A percentile compares a stretch with the other conserved stretches of the same genome.
phyloP scores from a whole-genome alignment of 2,797 vertebrate species.

The Psittacula derbiana region DNA sequence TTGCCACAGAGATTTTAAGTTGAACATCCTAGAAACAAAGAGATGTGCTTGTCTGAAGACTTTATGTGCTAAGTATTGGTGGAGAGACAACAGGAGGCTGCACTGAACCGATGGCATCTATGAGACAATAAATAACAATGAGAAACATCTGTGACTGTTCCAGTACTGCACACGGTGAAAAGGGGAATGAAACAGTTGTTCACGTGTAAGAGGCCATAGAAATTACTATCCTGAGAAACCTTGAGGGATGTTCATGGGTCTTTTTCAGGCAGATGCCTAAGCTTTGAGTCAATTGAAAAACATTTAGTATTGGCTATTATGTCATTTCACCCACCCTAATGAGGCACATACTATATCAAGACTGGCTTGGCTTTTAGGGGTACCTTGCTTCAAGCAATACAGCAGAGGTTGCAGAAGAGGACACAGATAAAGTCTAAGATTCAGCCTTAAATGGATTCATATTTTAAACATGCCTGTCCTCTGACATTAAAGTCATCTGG shows the following conservation, averaged over 20 bases:
- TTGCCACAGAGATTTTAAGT: background rate
- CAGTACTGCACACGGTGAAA: background rate
- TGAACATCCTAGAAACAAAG: background rate
- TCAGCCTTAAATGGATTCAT: background rate
- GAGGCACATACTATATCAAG: background rate
- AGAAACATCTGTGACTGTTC: constrained; percentile 45
- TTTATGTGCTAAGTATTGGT: background rate
- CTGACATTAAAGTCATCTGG: background rate
- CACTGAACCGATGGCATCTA: constrained; percentile 1
- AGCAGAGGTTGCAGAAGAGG: background rate
- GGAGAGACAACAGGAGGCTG: background rate
- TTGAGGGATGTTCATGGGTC: background rate
- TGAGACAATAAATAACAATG: constrained; percentile 22
- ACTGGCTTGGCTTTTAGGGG: background rate
- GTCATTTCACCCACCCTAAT: background rate
- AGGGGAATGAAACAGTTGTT: background rate
- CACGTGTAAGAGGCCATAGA: background rate
- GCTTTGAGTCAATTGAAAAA: background rate
- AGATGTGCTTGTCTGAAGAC: background rate
- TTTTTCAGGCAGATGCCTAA: background rate
- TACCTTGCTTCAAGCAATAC: background rate
- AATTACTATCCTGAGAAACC: background rate
- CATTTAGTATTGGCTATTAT: background rate
- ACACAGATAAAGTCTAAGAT: too few species aligned
- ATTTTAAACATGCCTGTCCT: background rate